Evolutionary conservation across 2,888 invertebrate species (phyloP), one percentile per base, ranked within the genome.

Genomic region (Nycteola revayana): DNA sequence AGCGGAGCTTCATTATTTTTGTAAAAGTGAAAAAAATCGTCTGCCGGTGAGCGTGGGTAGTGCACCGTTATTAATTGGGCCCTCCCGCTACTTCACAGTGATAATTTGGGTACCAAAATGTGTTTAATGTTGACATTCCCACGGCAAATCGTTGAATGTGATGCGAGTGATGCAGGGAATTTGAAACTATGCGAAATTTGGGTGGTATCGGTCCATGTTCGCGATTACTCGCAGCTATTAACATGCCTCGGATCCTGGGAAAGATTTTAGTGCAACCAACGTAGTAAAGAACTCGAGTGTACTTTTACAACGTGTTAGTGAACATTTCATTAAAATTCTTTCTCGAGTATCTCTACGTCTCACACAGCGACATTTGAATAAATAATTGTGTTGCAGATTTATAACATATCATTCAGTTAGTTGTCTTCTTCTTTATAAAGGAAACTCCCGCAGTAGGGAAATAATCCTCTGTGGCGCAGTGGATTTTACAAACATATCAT

Each of bases 11-110:
- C 57, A 60, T 61, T 65, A 60, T 64, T 72, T 66, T 60, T 50
- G 60, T 63, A 69, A 78, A 75, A 70, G 66, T 68, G 60, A 66
- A 75, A 69, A 75, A 72, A 63, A 38, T 57, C 44, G 46, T 42
- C 36, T 32, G 40, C 58, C 60, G 62, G 49, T 75, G 73, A 75
- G 75, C 68, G 77, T 72, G 74, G 65, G 64, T 59, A 49, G 60
- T 39, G 43, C 36, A 36, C 9, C 11, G 62, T 73, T 76, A 82
- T 77, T 78, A 78, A 81, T 79, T 67, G 65, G 65, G 72, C 65
- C 72, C 78, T 65, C 73, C 73, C 72, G 14, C 14, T 14, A 14
- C 14, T 14, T 14, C 14, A 2, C 68, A 60, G 73, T 65, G 57
- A 71, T 70, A 75, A 75, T 73, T 72, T 60, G 66, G 48, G 49